Conservation (phyloP, 2,888 invertebrate genomes). For the Theretra japonica region DNA sequence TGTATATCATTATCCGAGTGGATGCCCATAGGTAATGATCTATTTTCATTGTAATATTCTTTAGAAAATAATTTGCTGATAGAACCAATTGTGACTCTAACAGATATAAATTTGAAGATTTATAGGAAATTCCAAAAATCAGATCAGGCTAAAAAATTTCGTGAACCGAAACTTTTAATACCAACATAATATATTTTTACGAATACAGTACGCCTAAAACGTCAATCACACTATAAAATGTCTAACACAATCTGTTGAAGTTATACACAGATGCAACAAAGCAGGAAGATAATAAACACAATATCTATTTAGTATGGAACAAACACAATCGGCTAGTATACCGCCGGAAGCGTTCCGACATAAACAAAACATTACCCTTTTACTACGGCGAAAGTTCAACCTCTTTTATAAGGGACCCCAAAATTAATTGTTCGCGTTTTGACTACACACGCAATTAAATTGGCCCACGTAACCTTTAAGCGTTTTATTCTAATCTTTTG, state of each 20-base stretch:
- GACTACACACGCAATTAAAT: constrained; percentile 34
- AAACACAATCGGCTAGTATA: constrained; percentile 45
- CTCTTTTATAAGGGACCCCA: constrained; percentile 53
- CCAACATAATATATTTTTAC: too few relatives aligned
- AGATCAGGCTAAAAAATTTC: too few relatives aligned
- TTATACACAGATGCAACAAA: background rate
- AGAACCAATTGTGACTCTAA: too few relatives aligned
- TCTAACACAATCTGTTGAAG: background rate
- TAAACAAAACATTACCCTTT: constrained; percentile 62
- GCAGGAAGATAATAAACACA: background rate
- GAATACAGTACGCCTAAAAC: too few relatives aligned
- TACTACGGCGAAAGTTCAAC: constrained; percentile 52
- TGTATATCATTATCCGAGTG: too few relatives aligned
- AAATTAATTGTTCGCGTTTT: constrained; percentile 56
- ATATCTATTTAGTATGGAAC: constrained; percentile 47
- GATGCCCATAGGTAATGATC: too few relatives aligned
- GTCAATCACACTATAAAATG: too few relatives aligned
- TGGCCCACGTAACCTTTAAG: constrained; percentile 28
- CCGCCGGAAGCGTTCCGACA: constrained; percentile 53
- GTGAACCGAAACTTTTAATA: too few relatives aligned
- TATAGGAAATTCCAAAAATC: too few relatives aligned
- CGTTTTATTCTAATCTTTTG: constrained; percentile 29
- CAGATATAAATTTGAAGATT: too few relatives aligned
- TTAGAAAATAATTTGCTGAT: too few relatives aligned
- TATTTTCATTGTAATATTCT: too few relatives aligned